These are phyloP conservation scores for Cenopis cana DNA, from an alignment of 2,888 invertebrate genomes.

Conservation along the genomic window DNA sequence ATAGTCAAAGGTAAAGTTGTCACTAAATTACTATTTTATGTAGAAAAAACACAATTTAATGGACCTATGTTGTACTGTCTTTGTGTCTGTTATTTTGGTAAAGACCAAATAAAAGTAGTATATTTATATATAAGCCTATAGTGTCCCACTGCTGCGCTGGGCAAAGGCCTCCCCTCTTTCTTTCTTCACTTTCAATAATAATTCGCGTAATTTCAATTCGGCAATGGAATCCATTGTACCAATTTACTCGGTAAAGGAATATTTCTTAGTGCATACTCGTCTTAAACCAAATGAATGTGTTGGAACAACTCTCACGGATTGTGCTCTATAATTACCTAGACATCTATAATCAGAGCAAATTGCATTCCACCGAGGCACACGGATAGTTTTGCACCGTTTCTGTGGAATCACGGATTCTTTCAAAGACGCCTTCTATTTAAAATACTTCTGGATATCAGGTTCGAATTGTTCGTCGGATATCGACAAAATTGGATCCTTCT, in stretches of 20 bases:
- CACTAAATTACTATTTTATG: too few species aligned
- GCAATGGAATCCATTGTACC: background rate
- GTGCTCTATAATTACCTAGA: slow-evolving; percentile 56
- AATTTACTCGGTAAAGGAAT: background rate
- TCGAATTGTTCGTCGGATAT: slow-evolving; percentile 22
- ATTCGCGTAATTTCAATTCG: too few species aligned
- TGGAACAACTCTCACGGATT: slow-evolving; percentile 45
- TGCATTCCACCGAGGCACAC: slow-evolving; percentile 47
- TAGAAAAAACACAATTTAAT: too few species aligned
- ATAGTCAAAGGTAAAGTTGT: too few species aligned
- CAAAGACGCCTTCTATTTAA: slow-evolving; percentile 21
- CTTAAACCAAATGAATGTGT: background rate
- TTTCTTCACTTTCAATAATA: too few species aligned
- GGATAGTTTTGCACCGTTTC: slow-evolving; percentile 6
- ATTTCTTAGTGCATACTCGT: background rate
- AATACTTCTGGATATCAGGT: slow-evolving; percentile 6
- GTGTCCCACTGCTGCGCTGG: too few species aligned
- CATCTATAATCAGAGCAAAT: slow-evolving; percentile 53
- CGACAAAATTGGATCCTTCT: slow-evolving; percentile 19
- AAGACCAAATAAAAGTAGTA: too few species aligned
- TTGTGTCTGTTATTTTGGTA: too few species aligned
- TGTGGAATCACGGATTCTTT: slow-evolving; percentile 25
- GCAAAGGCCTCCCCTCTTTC: too few species aligned
- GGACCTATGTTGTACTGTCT: too few species aligned
- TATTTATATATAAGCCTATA: too few species aligned